Evolutionary conservation across 2,113 vertebrate genomes (phyloP).

Genomic region (Empidonax alnorum): DNA sequence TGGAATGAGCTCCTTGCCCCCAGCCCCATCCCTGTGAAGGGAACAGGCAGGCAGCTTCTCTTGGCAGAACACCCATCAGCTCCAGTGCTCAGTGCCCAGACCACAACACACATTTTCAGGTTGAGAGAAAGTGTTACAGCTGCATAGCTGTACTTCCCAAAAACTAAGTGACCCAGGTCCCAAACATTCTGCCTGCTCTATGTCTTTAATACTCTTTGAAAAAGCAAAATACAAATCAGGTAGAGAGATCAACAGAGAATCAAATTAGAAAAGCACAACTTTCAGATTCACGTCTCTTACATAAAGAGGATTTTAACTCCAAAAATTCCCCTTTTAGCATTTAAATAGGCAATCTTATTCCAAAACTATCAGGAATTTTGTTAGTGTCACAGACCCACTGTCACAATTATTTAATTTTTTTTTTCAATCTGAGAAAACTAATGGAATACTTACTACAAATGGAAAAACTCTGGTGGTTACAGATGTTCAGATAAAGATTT

Average conservation of each 20-base stretch:
- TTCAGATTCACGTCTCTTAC: not conserved
- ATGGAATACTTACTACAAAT: slow-evolving; percentile 27
- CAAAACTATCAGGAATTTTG: not conserved
- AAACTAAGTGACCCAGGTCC: not conserved
- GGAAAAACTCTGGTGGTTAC: not conserved
- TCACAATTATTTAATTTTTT: not conserved
- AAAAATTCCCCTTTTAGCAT: not conserved
- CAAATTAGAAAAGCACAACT: slow-evolving; percentile 19
- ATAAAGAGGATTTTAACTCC: slow-evolving; percentile 23
- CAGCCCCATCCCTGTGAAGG: not conserved
- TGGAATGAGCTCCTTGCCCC: not conserved
- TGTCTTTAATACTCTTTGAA: not conserved
- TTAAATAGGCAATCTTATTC: slow-evolving; percentile 48
- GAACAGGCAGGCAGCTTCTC: not conserved
- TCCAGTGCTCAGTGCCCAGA: slow-evolving; percentile 43
- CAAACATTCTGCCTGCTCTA: not conserved
- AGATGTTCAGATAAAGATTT: not conserved
- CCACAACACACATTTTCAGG: slow-evolving; percentile 40
- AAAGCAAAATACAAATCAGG: not conserved
- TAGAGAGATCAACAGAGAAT: not conserved
- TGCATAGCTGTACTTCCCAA: slow-evolving; percentile 36
- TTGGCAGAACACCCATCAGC: slow-evolving; percentile 3
- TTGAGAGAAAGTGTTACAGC: slow-evolving; percentile 53
- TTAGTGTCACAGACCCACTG: not conserved
- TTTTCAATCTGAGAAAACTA: not conserved